Evolutionary conservation across 2,113 vertebrate species (phyloP).

Genomic region (Paramormyrops kingsleyae): DNA sequence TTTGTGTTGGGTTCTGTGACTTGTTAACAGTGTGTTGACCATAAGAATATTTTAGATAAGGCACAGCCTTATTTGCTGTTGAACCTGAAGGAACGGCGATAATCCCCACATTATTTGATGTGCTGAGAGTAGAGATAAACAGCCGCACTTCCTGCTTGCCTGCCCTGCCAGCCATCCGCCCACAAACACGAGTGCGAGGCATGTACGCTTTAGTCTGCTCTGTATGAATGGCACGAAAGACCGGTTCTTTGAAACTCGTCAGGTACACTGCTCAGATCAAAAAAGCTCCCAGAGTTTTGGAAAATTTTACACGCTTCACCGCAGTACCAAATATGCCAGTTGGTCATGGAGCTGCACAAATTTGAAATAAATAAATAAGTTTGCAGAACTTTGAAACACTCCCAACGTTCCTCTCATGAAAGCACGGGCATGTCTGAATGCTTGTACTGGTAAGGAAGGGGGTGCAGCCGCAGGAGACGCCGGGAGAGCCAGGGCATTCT

Average conservation of each 20-base stretch:
- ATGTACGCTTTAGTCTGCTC: background rate
- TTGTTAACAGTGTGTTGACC: slow-evolving; percentile 32
- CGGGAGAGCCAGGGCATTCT: background rate
- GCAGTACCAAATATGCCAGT: slow-evolving; percentile 24
- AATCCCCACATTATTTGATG: slow-evolving; percentile 25
- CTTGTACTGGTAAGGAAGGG: background rate
- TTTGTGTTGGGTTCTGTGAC: slow-evolving; percentile 22
- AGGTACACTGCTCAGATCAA: slow-evolving; percentile 18
- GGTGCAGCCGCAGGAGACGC: background rate
- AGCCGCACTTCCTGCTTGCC: background rate
- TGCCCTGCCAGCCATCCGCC: background rate
- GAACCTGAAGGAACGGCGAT: slow-evolving; percentile 27
- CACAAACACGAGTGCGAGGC: background rate
- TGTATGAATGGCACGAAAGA: slow-evolving; percentile 5
- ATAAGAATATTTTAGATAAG: slow-evolving; percentile 31
- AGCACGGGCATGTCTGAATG: background rate
- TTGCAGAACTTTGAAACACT: background rate
- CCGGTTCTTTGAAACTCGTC: slow-evolving; percentile 14
- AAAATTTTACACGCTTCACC: slow-evolving; percentile 28
- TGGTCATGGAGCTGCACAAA: slow-evolving; percentile 24
- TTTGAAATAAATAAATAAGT: background rate
- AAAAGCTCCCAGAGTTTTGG: slow-evolving; percentile 26
- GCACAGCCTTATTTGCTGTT: slow-evolving; percentile 19
- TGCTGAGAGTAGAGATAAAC: background rate
- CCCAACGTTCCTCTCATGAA: background rate